Evolutionary conservation across 2,888 invertebrate genomes (phyloP).

Genomic region (Allolobophora icterica): DNA sequence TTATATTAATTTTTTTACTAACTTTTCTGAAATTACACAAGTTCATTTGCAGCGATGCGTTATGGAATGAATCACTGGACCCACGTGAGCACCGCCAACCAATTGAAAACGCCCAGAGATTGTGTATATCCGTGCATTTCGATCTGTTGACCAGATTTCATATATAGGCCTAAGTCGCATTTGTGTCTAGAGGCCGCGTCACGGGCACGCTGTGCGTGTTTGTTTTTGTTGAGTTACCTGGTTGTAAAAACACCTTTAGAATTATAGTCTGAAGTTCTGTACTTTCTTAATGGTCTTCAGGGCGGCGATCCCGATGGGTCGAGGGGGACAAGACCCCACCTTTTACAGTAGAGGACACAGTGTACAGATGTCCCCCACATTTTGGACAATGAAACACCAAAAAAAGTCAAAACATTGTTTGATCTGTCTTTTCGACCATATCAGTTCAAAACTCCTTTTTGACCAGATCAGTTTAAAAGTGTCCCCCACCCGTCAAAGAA

Average conservation of each 20-base stretch:
- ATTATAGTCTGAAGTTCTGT: background rate
- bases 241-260: background rate
- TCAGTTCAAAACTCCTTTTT: too few relatives aligned
- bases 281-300: background rate
- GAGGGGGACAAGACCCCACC: too few relatives aligned
- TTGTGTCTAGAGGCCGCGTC: background rate
- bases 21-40: background rate
- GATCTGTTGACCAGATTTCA: background rate
- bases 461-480: too few relatives aligned
- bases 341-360: too few relatives aligned
- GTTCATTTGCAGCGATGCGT: background rate
- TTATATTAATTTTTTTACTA: too few relatives aligned
- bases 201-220: too few relatives aligned
- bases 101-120: background rate
- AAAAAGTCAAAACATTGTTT: too few relatives aligned
- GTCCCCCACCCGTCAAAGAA: too few relatives aligned
- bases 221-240: background rate
- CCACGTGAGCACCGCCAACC: background rate
- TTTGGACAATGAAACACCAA: too few relatives aligned
- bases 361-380: too few relatives aligned
- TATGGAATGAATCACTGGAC: background rate
- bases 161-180: background rate
- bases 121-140: background rate
- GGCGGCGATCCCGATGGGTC: too few relatives aligned
- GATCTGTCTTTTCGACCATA: too few relatives aligned